Base-by-base conservation (phyloP, 2,888 invertebrate species). In the Neoitamus cyanurus region DNA sequence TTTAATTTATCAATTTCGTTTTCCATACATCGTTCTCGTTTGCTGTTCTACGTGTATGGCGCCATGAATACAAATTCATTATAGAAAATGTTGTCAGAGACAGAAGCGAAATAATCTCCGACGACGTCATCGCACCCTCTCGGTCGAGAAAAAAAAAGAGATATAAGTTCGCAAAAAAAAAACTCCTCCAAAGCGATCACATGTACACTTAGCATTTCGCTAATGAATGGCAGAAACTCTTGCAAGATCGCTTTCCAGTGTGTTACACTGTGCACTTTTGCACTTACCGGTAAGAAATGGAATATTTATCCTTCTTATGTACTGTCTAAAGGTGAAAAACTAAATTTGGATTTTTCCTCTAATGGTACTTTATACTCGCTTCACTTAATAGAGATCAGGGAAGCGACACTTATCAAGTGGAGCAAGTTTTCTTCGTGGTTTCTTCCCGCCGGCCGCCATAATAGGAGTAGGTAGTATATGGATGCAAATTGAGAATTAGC, bases 61-160 rank as follows among this genome's bases (percentile, higher is more conserved):
- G 68, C 28, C 31, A 15, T 58, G 80, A 80, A 80, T 80, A 36
- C 68, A 13, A 80, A 80, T 68, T 80, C 28, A 68, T 15, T 46
- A 37, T 46, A 13, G 11, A 46, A 46, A 42, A 42, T 30, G 30
- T 30, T 77, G 80, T 20, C 20, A 31, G 80, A 25, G 9, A 73
- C 5, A 73, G 36, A 7, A 1, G 20, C 34, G 37, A 73, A 73
- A n/a, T 34, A 11, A 13, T 80, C 48, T 80, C 11, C 9, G 36
- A 80, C 80, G 31, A 68, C 80, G 80, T 80, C 80, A 80, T 80
- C 68, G 28, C n/a, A 42, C 20, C 4, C 75, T 70, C 68, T 70
- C 68, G 13, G n/a, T 37, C 75, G 7, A 36, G 9, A 68, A 58
- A 31, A 34, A 15, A 31, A 7, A 37, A 36, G 15, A 68, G 20